Conservation (phyloP, 2,113 vertebrate genomes). For the Lepus timidus region DNA sequence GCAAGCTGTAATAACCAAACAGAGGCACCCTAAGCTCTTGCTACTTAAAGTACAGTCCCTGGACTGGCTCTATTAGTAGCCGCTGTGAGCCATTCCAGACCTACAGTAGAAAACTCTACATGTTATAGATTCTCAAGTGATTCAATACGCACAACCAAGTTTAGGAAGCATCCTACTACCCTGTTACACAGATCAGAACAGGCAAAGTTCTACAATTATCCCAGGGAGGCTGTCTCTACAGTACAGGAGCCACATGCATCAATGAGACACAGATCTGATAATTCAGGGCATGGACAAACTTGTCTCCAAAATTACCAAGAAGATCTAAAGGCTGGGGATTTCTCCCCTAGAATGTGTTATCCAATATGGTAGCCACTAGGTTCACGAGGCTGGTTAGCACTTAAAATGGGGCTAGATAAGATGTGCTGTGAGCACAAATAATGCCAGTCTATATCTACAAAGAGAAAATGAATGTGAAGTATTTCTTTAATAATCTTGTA, state of each 20-base stretch:
- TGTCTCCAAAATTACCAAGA: background rate
- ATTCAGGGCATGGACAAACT: background rate
- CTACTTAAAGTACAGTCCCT: background rate
- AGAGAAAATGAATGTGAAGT: background rate
- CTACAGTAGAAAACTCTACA: background rate
- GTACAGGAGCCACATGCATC: background rate
- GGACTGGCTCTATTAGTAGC: background rate
- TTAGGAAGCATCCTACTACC: background rate
- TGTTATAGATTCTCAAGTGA: background rate
- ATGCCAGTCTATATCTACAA: too few relatives aligned
- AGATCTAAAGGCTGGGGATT: background rate
- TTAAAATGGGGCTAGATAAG: background rate
- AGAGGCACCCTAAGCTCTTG: background rate
- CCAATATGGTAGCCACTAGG: background rate
- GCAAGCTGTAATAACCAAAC: background rate
- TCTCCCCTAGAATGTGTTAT: background rate
- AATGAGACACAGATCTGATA: background rate
- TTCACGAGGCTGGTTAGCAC: background rate
- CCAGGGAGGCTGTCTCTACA: background rate
- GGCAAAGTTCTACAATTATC: background rate
- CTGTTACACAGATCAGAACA: background rate
- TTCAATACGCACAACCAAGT: background rate
- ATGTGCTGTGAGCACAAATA: background rate
- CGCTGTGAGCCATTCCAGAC: background rate
- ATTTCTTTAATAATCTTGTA: background rate